Base-by-base conservation (phyloP, 2,113 vertebrate genomes). In the Hyla sarda region DNA sequence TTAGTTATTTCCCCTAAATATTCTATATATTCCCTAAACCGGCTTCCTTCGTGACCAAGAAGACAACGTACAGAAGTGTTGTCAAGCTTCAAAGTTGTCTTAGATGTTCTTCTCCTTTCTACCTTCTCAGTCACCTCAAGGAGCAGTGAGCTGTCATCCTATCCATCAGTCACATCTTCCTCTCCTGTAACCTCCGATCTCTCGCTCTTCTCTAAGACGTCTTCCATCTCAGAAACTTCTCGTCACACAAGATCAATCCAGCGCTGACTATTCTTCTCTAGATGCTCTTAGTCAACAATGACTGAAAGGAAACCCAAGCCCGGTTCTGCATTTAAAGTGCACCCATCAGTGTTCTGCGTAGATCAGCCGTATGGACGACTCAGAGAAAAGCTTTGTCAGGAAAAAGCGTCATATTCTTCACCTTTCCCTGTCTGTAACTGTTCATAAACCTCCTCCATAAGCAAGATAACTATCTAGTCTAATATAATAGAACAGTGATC, bases 181-280 rank as follows among this genome's bases (percentile, higher is more conserved):
- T 79, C 50, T 34, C 23, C n/a, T n/a, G 21, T 80, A 14, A 80
- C 54, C 77, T 80, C 77, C 34, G 5, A 37, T 41, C 77, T 21
- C 16, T 28, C n/a, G n/a, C n/a, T 45, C 45, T 74, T 21, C 52
- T 23, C 34, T 2, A 30, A 34, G 54, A 79, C 32, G 21, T 37
- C 30, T 37, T 56, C 30, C 2, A 8, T 79, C 48, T 34, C 28
- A n/a, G 19, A 19, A 78, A 34, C 28, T 12, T 23, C 32, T 60
- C 9, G 73, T 58, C 32, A 79, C 52, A 79, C 19, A 37, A 13
- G 28, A 62, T 80, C 50, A 80, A 25, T 60, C 77, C 54, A n/a
- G 17, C 67, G 8, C 19, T 30, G 17, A 11, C 67, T 34, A 25
- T 21, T 37, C 67, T 23, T 10, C 67, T 71, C 32, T 11, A 21